Evolutionary conservation across 2,888 invertebrate species (phyloP), one percentile per base, ranked within the genome.

Genomic region (Cephus pygmeus): DNA sequence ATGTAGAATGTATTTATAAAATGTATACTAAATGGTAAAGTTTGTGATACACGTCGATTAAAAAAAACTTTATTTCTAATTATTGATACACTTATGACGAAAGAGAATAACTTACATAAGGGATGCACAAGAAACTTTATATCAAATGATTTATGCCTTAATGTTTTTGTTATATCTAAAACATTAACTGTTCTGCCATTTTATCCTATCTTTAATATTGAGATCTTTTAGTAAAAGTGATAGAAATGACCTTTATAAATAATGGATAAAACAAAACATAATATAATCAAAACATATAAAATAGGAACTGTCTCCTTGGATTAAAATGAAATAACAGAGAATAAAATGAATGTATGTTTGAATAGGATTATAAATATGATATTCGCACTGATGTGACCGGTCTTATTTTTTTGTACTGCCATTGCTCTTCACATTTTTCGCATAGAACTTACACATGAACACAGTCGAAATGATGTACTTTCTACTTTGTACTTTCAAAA

Each of bases 371-470:
- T 23, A 56, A 56, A 56, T 56, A 56, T 23, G 56, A 23, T 56
- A 56, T 56, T 56, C 56, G 56, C 56, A 56, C 56, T 56, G 56
- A 56, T 23, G 23, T 56, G 56, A 56, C 56, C 9, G 56, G 56
- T 56, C 56, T 56, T 56, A 23, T 23, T 23, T 23, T 56, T 56
- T 56, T 56, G 56, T 56, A 56, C 56, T 56, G 56, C 56, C 56
- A 56, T 56, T 56, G 56, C 56, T 56, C 56, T 56, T 56, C 23
- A 56, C 56, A 34, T 23, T 69, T 33, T 34, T 77, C 12, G 34
- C 69, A 31, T 80, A 34, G n/a, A 35, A 74, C 68, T 40, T 40
- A 33, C 30, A 74, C 68, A 31, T 30, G 69, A 36, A 69, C 34
- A 75, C 34, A 69, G n/a, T 68, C 23, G 6, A 56, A 34, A 34